Conservation (phyloP, 2,888 invertebrate species). For the Orthosia cruda region DNA sequence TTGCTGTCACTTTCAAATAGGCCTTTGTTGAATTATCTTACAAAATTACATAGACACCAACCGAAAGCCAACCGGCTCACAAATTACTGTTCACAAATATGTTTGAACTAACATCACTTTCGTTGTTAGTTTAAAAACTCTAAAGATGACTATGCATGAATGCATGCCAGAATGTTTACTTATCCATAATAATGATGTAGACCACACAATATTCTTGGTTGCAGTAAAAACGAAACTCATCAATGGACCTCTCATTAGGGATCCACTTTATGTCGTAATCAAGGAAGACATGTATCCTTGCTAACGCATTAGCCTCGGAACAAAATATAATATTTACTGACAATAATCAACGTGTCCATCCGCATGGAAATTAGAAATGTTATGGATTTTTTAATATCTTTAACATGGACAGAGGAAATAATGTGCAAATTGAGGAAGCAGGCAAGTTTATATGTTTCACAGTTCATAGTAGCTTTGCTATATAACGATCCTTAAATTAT, state of each 20-base stretch:
- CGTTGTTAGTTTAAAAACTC: slow-evolving; percentile 25
- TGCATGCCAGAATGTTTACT: slow-evolving; percentile 15
- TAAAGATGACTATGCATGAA: slow-evolving; percentile 19
- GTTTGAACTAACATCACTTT: slow-evolving; percentile 18
- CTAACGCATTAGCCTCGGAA: slow-evolving; percentile 48
- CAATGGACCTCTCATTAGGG: slow-evolving; percentile 63
- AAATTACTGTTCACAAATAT: slow-evolving; percentile 29
- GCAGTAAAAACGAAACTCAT: slow-evolving; percentile 61
- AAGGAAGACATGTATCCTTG: slow-evolving; percentile 66
- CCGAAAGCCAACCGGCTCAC: background rate
- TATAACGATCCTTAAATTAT: slow-evolving; percentile 5
- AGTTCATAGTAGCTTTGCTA: background rate
- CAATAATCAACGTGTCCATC: slow-evolving; percentile 46
- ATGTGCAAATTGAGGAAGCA: slow-evolving; percentile 53
- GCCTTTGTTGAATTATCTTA: slow-evolving; percentile 34
- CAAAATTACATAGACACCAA: slow-evolving; percentile 3
- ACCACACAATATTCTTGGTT: slow-evolving; percentile 58
- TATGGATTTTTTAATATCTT: slow-evolving; percentile 54
- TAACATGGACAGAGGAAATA: slow-evolving; percentile 43
- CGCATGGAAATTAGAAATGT: slow-evolving; percentile 60
- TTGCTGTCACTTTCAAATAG: slow-evolving; percentile 32
- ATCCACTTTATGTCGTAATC: slow-evolving; percentile 54
- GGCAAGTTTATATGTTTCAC: slow-evolving; percentile 6
- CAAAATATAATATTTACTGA: slow-evolving; percentile 48
- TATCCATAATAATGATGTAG: slow-evolving; percentile 41